Conservation (phyloP, 2,888 invertebrate species). For the Hoplodrina ambigua region DNA sequence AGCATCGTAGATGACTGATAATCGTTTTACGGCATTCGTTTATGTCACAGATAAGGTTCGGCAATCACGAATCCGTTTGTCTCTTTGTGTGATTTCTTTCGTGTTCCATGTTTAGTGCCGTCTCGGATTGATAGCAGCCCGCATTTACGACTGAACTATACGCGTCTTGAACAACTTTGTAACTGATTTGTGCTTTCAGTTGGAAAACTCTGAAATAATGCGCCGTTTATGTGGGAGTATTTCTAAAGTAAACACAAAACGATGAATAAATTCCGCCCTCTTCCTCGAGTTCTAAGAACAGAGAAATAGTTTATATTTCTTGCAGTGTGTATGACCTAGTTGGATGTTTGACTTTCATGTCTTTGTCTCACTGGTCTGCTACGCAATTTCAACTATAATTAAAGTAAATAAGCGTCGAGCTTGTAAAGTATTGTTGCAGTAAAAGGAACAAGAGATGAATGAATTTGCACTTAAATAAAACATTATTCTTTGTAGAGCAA, state of each 20-base stretch:
- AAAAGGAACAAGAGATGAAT: constrained; percentile 19
- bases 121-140: constrained; percentile 60
- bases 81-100: constrained; percentile 56
- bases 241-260: constrained; percentile 29
- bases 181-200: constrained; percentile 43
- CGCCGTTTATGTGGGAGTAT: constrained; percentile 30
- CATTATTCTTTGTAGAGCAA: not conserved
- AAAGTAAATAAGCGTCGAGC: constrained; percentile 34
- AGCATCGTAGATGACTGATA: constrained; percentile 62
- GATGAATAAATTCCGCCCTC: constrained; percentile 21
- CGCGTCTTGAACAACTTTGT: constrained; percentile 56
- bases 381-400: constrained; percentile 53
- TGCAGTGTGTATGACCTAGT: constrained; percentile 33
- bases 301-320: constrained; percentile 37
- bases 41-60: constrained; percentile 63
- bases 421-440: constrained; percentile 39
- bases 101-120: constrained; percentile 57
- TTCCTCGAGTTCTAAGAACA: constrained; percentile 9
- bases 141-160: constrained; percentile 62
- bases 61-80: constrained; percentile 57
- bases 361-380: constrained; percentile 32
- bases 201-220: constrained; percentile 35
- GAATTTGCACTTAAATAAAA: constrained; percentile 16
- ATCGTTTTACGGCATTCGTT: constrained; percentile 66
- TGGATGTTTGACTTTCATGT: constrained; percentile 34